These are phyloP conservation scores for Seriola quinqueradiata DNA, from an alignment of 2,113 vertebrate species.

Conservation along the genomic window DNA sequence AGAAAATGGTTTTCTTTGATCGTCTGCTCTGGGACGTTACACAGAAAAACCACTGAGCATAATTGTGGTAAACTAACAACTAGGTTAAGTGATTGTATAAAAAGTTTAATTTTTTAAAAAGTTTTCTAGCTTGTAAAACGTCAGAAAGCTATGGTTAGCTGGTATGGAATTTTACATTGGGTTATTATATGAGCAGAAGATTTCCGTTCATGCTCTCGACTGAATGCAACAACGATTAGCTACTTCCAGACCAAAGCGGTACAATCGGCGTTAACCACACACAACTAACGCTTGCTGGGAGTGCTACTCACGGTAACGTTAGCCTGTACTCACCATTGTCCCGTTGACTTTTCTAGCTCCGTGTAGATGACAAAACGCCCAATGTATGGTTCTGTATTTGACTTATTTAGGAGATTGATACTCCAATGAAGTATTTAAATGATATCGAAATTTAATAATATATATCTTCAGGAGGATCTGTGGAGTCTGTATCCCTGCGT, in stretches of 20 bases:
- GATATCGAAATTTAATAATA: background rate
- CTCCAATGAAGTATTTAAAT: background rate
- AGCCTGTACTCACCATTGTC: slow-evolving; percentile 80
- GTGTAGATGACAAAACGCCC: slow-evolving; percentile 29
- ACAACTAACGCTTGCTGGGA: background rate
- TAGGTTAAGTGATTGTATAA: no score
- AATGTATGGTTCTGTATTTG: background rate
- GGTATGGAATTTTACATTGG: fast-evolving
- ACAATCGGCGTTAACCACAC: background rate
- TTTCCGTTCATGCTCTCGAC: background rate
- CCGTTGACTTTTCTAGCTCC: slow-evolving; percentile 54
- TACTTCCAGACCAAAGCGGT: background rate
- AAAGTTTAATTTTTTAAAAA: no score
- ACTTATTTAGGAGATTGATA: background rate
- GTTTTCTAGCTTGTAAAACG: no score
- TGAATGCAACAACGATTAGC: background rate
- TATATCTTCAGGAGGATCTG: background rate
- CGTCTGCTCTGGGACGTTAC: background rate
- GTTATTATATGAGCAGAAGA: background rate
- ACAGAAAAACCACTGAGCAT: background rate
- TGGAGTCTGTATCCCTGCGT: slow-evolving; percentile 1
- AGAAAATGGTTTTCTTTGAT: background rate
- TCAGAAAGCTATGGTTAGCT: no score
- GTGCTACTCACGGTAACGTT: slow-evolving; percentile 15
- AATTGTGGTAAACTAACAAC: background rate